Base-by-base conservation (phyloP, 2,888 invertebrate species). In the Agrotis exclamationis region DNA sequence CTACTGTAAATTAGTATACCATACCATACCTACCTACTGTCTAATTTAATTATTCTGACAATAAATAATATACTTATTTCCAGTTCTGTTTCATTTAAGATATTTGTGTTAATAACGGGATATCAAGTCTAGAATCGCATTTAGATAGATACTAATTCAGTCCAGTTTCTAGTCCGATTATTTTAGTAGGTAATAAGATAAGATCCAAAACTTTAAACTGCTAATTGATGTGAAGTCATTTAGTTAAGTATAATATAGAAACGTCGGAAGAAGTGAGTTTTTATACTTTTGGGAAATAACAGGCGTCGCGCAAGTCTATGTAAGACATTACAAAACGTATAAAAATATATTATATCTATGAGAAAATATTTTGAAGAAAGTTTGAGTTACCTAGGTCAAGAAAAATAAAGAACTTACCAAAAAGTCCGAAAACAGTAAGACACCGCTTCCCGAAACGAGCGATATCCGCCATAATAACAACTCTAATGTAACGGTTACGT, bases 401-500 rank as follows among this genome's bases (percentile, higher is more conserved):
- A 64, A 72, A 53, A 63, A 58, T 14, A 45, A n/a, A 9, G 0
- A 33, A 92, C 95, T 94, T 80, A 95, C 95, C 85, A 69, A 85
- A 75, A 74, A 85, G 65, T 85, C 85, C 94, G 74, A 94, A 88
- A 89, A 93, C 90, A 88, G 92, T 90, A 90, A 94, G 90, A 89
- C 91, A 93, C 89, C 84, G 89, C 89, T 93, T 94, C 92, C 94
- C 92, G 86, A 94, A 90, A 85, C 89, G 91, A 88, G 87, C 88
- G 86, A 91, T 90, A 93, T 94, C 93, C 93, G 95, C 93, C 95
- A 95, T 95, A 90, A 88, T 91, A 89, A 88, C 90, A 90, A 85
- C 87, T 93, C 92, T 93, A 94, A 94, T 93, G 93, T 93, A 94
- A 94, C 85, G 88, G 84, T 95, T 95, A 93, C 95, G 95, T 95